Evolutionary conservation across 2,888 invertebrate species (phyloP).

Genomic region (Dusona sp.): DNA sequence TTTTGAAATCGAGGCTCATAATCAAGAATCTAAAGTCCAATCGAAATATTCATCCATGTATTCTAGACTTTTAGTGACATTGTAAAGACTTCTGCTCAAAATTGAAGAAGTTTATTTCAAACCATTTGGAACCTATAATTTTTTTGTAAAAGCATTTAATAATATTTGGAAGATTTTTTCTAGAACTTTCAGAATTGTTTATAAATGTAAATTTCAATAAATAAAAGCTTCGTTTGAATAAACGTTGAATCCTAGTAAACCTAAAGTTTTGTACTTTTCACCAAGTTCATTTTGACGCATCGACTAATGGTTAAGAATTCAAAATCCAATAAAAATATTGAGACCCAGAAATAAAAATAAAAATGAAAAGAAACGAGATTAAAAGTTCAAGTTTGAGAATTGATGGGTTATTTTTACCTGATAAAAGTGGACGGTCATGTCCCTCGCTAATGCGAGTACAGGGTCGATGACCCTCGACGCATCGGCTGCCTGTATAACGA

Average conservation of each 20-base stretch:
- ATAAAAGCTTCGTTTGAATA: neutral
- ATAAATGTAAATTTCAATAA: neutral
- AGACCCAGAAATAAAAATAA: neutral
- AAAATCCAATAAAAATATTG: neutral
- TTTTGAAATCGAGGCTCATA: too few relatives aligned
- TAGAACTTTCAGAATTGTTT: neutral
- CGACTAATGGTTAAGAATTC: neutral
- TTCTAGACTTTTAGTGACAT: neutral
- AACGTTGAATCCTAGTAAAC: neutral
- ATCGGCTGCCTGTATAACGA: slow-evolving; percentile 91
- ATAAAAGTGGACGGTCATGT: slow-evolving; percentile 93
- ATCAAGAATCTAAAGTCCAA: too few relatives aligned
- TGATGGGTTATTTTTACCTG: slow-evolving; percentile 85
- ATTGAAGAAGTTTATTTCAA: neutral
- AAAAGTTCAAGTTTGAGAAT: neutral
- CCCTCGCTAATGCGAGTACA: slow-evolving; percentile 95
- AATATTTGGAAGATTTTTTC: neutral
- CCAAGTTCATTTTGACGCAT: neutral
- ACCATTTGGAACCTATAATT: neutral
- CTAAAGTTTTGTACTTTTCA: neutral
- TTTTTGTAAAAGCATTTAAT: too few relatives aligned
- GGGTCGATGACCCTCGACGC: slow-evolving; percentile 91
- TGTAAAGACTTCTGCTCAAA: neutral
- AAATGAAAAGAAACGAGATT: neutral
- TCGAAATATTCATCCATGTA: neutral